Percentiles rank a stretch among this genome's conserved stretches.
These are phyloP conservation scores for Oegoconia quadripuncta DNA, from an alignment of 2,888 invertebrate genomes.

Conservation along the genomic window DNA sequence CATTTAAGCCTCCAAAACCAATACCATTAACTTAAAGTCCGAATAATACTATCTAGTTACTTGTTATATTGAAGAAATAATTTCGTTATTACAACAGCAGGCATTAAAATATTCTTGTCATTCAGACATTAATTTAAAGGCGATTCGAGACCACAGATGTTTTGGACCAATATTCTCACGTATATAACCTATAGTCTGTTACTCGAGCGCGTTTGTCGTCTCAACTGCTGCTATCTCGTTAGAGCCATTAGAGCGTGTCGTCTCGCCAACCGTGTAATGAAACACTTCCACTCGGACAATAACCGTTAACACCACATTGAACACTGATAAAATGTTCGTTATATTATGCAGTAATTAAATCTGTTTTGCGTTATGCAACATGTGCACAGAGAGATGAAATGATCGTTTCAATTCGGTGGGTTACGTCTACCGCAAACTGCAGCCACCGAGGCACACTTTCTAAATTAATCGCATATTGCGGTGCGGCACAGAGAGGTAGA, in stretches of 20 bases:
- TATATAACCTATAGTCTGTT: constrained; percentile 40
- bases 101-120: not conserved
- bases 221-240: constrained; percentile 56
- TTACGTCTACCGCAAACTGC: constrained; percentile 33
- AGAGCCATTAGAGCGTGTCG: constrained; percentile 60
- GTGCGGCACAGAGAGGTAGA: constrained; percentile 24
- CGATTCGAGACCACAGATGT: too few relatives aligned
- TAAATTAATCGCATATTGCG: constrained; percentile 34
- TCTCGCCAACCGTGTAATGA: constrained; percentile 67
- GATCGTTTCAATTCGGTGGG: constrained; percentile 18
- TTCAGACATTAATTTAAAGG: constrained; percentile 17
- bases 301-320: constrained; percentile 67
- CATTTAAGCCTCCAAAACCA: not conserved
- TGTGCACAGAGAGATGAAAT: constrained; percentile 18
- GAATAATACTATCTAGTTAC: too few relatives aligned
- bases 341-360: constrained; percentile 39
- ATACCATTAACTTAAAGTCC: too few relatives aligned
- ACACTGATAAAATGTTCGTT: constrained; percentile 60
- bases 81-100: constrained; percentile 2
- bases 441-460: constrained; percentile 36
- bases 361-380: constrained; percentile 23
- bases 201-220: constrained; percentile 42
- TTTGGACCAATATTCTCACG: constrained; percentile 39
- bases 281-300: constrained; percentile 71
- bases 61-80: too few relatives aligned